phyloP scores from a whole-genome alignment of 1,140 invertebrate genomes.

The Polypedilum vanderplanki region DNA sequence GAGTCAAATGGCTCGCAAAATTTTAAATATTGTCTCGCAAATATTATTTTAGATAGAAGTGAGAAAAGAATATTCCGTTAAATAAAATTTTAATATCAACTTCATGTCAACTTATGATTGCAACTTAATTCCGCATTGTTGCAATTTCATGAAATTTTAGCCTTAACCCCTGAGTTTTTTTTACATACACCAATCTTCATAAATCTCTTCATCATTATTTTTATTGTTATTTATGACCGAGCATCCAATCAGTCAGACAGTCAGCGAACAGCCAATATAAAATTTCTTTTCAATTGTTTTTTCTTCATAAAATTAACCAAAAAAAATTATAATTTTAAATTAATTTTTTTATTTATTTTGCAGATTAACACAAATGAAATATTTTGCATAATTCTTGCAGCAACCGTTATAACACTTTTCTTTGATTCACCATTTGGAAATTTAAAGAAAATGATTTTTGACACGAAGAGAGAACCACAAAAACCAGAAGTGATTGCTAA shows the following conservation, averaged over 20 bases:
- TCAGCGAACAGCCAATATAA: background rate
- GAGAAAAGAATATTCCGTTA: no score
- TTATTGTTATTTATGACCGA: constrained; percentile 24
- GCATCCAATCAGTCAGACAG: background rate
- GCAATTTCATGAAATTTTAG: no score
- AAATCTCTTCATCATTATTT: no score
- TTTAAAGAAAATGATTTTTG: constrained; percentile 50
- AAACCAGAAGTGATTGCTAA: no score
- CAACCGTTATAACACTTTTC: constrained; percentile 54
- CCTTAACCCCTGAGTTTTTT: no score
- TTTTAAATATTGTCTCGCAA: no score
- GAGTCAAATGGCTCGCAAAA: no score
- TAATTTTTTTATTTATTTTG: constrained; percentile 34
- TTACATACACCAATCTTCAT: no score
- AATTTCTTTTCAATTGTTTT: background rate
- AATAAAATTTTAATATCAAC: no score
- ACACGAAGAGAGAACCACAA: background rate
- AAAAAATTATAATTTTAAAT: background rate
- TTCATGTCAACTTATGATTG: no score
- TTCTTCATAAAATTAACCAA: background rate
- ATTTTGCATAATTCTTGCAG: constrained; percentile 50
- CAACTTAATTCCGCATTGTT: no score
- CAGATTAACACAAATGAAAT: constrained; percentile 54
- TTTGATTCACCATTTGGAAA: constrained; percentile 63
- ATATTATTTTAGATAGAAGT: no score